Evolutionary conservation across 2,888 invertebrate species (phyloP).

Genomic region (Ceraclea dissimilis): DNA sequence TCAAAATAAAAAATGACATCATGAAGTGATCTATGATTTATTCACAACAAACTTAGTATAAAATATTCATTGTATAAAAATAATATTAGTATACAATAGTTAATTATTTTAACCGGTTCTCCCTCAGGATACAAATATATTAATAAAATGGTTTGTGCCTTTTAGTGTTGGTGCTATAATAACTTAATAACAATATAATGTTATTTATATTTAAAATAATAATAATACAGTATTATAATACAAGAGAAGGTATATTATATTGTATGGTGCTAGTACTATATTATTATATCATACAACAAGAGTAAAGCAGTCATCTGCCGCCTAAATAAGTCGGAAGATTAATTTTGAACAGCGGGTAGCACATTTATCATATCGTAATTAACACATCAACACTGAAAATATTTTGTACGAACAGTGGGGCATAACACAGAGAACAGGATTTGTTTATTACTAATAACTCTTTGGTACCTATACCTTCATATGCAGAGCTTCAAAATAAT

Average conservation of each 20-base stretch:
- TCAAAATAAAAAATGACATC: too few species aligned
- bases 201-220: background rate
- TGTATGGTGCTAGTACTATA: too few species aligned
- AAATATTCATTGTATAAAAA: too few species aligned
- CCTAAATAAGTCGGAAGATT: slow-evolving; percentile 21
- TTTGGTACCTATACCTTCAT: too few species aligned
- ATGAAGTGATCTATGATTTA: too few species aligned
- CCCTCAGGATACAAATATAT: background rate
- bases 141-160: too few species aligned
- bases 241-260: too few species aligned
- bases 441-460: background rate
- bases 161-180: background rate
- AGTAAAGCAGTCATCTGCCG: slow-evolving; percentile 15
- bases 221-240: background rate
- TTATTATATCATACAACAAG: background rate
- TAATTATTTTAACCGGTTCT: background rate
- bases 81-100: too few species aligned
- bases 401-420: slow-evolving; percentile 4
- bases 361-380: background rate
- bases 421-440: background rate
- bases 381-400: slow-evolving; percentile 21
- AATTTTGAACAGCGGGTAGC: slow-evolving; percentile 22
- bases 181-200: background rate
- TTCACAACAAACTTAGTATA: too few species aligned
- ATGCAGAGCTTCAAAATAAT: too few species aligned